Evolutionary conservation across 2,888 invertebrate genomes (phyloP).

Genomic region (Diarsia brunnea): DNA sequence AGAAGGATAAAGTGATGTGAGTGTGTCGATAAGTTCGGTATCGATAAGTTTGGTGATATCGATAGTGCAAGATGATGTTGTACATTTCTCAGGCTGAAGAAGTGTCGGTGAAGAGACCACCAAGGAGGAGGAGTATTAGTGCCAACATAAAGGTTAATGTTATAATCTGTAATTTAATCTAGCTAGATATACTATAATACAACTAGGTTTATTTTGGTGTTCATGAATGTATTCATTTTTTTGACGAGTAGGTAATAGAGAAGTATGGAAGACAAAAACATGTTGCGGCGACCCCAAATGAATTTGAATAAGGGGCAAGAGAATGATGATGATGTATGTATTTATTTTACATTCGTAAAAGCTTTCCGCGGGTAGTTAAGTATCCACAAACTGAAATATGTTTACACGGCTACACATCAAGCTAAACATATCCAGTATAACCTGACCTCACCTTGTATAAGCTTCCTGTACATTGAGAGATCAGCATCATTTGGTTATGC

Average conservation of each 20-base stretch:
- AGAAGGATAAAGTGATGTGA: constrained; percentile 56
- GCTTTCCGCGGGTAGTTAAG: background rate
- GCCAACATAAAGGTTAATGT: constrained; percentile 86
- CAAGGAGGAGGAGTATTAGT: constrained; percentile 83
- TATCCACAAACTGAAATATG: background rate
- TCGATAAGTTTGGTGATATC: constrained; percentile 62
- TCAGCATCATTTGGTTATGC: background rate
- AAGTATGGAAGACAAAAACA: too few relatives aligned
- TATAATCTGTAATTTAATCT: background rate
- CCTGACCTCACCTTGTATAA: too few relatives aligned
- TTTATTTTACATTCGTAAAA: background rate
- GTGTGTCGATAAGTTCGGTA: constrained; percentile 61
- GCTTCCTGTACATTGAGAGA: too few relatives aligned
- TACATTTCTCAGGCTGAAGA: constrained; percentile 85
- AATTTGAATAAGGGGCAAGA: too few relatives aligned
- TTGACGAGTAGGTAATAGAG: too few relatives aligned
- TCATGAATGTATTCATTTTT: too few relatives aligned
- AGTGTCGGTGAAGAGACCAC: constrained; percentile 82
- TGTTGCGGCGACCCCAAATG: too few relatives aligned
- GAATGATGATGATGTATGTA: too few relatives aligned
- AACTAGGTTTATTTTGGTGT: too few relatives aligned
- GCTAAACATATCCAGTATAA: too few relatives aligned
- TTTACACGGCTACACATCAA: background rate
- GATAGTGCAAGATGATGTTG: constrained; percentile 82
- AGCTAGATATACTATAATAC: too few relatives aligned